Base-by-base conservation (phyloP, 2,888 invertebrate species). In the Athalia cordata region DNA sequence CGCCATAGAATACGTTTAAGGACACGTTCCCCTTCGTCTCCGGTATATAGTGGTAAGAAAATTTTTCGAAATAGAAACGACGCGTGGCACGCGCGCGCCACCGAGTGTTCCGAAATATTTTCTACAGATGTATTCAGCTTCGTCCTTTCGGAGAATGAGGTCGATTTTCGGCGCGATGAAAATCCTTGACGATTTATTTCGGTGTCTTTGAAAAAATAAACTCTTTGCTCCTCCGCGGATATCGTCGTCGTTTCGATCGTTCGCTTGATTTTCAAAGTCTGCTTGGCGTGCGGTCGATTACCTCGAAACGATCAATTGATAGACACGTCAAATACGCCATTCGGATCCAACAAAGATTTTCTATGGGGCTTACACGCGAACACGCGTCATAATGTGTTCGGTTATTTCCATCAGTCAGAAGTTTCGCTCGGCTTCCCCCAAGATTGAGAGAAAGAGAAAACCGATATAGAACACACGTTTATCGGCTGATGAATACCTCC, bases 241-340 rank as follows among this genome's bases (percentile, higher is more conserved):
- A 29, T 29, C 29, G 29, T 29, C 29, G 29, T 29, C 29, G 29
- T 0, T 29, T 85, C 85, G 82, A 84, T 86, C 85, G 84, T 84
- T 82, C 77, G 83, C 83, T 87, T 84, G 83, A 85, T 86, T 86
- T 84, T 77, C 86, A 84, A 29, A 29, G 29, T 29, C 29, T 29
- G 29, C 29, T 2, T 85, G 86, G 86, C 86, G 86, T 85, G 86
- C 85, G 84, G 84, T 82, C 85, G 86, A 87, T 87, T 87, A 85
- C 86, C 83, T 83, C 83, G 29, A 29, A 80, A 83, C 84, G 87
- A 88, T 88, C 86, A 82, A 86, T 88, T 88, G 88, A 88, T 88
- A 88, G 88, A 86, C 86, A 86, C 88, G 87, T 88, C 88, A 87
- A 88, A 85, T 85, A 84, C 85, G 86, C 83, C 85, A 85, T 80